These are phyloP conservation scores for Neocloeon triangulifer DNA, from an alignment of 1,140 invertebrate genomes.

Conservation along the genomic window DNA sequence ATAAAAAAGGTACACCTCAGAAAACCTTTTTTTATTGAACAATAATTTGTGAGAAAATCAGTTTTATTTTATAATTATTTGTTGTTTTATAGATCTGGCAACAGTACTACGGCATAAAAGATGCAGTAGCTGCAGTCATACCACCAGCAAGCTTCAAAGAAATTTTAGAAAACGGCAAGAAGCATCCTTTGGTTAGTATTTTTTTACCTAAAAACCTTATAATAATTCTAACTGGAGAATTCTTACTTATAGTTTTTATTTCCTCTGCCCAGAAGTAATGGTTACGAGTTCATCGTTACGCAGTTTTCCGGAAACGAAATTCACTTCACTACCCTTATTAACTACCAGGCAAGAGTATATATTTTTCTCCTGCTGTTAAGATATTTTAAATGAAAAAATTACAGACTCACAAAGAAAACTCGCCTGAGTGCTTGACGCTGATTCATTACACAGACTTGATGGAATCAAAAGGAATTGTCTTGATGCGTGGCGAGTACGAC, in stretches of 20 bases:
- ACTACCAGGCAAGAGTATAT: constrained; percentile 41
- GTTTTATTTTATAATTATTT: constrained; percentile 2
- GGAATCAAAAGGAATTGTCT: constrained; percentile 50
- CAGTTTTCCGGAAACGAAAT: constrained; percentile 51
- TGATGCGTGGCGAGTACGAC: constrained; percentile 78
- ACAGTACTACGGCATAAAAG: constrained; percentile 54
- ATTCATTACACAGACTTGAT: constrained; percentile 60
- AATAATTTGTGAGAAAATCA: not conserved
- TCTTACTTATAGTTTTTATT: constrained; percentile 40
- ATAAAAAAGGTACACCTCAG: constrained; percentile 26
- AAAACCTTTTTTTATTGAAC: constrained; percentile 9
- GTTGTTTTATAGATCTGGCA: constrained; percentile 37
- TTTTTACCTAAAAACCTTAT: too few relatives aligned
- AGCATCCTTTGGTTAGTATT: constrained; percentile 25
- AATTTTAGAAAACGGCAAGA: constrained; percentile 27
- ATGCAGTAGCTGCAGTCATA: constrained; percentile 45
- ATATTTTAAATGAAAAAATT: constrained; percentile 1
- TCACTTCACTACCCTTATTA: constrained; percentile 69
- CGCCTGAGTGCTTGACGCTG: constrained; percentile 68
- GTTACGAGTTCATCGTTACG: constrained; percentile 71
- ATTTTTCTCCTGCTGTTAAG: not conserved
- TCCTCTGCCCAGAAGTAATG: constrained; percentile 54
- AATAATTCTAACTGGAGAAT: too few relatives aligned
- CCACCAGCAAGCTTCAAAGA: constrained; percentile 30
- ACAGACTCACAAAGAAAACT: constrained; percentile 71